phyloP scores from a whole-genome alignment of 2,797 vertebrate species.

The Pangasius larnaudii region DNA sequence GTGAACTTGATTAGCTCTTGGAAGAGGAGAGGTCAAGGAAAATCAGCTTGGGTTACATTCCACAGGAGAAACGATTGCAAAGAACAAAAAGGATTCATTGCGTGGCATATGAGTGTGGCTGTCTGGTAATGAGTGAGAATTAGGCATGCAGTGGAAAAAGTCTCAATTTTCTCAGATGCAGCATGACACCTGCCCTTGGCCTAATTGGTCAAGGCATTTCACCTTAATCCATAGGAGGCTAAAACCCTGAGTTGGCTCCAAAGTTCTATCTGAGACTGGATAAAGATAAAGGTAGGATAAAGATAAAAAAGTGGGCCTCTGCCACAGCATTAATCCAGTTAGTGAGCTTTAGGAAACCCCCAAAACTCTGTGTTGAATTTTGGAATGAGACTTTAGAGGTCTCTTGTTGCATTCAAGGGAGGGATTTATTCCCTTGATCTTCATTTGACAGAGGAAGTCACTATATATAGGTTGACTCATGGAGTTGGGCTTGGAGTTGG shows the following conservation, averaged over 20 bases:
- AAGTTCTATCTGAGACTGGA: conserved; percentile 59
- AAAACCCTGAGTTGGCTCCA: conserved; percentile 55
- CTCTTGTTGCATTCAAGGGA: conserved; percentile 66
- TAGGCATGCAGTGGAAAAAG: conserved; percentile 68
- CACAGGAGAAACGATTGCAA: conserved; percentile 43
- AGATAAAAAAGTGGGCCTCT: conserved; percentile 38
- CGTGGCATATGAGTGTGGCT: conserved; percentile 42
- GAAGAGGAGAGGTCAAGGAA: conserved; percentile 70
- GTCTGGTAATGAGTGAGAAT: conserved; percentile 64
- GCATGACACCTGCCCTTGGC: conserved; percentile 74
- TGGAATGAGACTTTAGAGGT: conserved; percentile 67
- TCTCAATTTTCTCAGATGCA: conserved; percentile 73
- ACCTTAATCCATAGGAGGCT: conserved; percentile 67
- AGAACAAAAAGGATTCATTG: conserved; percentile 50
- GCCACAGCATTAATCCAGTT: conserved; percentile 76
- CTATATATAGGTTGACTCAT: background rate
- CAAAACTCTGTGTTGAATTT: conserved; percentile 71
- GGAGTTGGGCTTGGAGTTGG: background rate
- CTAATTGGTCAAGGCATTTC: conserved; percentile 77
- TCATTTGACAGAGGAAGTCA: conserved; percentile 50
- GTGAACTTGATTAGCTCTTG: conserved; percentile 78
- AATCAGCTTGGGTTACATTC: conserved; percentile 69
- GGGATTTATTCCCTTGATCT: conserved; percentile 61
- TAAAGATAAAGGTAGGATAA: conserved; percentile 40
- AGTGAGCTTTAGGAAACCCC: conserved; percentile 69